A percentile compares a stretch with the other conserved stretches of the same genome.
Evolutionary conservation across 1,140 invertebrate genomes (phyloP).

Genomic region (Colletes gigas): DNA sequence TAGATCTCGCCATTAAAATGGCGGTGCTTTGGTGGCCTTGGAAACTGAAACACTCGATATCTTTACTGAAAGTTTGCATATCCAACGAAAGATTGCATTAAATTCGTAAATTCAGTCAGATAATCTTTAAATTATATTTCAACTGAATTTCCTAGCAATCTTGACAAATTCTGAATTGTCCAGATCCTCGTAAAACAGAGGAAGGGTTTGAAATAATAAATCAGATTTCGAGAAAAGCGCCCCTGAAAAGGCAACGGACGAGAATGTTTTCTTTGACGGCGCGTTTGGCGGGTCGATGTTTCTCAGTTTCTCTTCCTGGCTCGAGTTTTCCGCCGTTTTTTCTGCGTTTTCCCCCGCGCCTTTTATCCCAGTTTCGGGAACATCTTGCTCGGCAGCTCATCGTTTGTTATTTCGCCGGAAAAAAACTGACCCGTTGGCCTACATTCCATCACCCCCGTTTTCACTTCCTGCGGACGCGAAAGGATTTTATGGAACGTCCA

Average conservation of each 20-base stretch:
- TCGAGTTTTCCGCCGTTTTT: conserved; percentile 2
- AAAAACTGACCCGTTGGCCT: conserved; percentile 49
- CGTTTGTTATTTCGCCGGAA: conserved; percentile 27
- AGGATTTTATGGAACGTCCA: conserved; percentile 51
- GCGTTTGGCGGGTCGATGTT: too few species aligned
- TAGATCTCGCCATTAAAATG: too few species aligned
- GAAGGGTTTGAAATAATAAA: background rate
- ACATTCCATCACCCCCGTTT: conserved; percentile 49
- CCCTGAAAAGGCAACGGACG: too few species aligned
- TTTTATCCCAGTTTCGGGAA: conserved; percentile 13
- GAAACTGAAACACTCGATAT: too few species aligned
- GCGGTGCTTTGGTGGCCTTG: too few species aligned
- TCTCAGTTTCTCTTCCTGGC: background rate
- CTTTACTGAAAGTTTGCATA: too few species aligned
- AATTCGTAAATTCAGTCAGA: too few species aligned
- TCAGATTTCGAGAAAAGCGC: background rate
- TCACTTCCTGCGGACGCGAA: conserved; percentile 43
- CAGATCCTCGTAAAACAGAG: background rate
- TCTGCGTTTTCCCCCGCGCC: background rate
- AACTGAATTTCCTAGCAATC: too few species aligned
- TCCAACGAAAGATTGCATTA: too few species aligned
- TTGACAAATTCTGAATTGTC: too few species aligned
- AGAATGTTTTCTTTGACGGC: conserved; percentile 14
- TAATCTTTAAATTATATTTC: too few species aligned
- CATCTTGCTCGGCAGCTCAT: background rate